These are phyloP conservation scores for Sinella curviseta DNA, from an alignment of 1,140 invertebrate species.

Conservation along the genomic window DNA sequence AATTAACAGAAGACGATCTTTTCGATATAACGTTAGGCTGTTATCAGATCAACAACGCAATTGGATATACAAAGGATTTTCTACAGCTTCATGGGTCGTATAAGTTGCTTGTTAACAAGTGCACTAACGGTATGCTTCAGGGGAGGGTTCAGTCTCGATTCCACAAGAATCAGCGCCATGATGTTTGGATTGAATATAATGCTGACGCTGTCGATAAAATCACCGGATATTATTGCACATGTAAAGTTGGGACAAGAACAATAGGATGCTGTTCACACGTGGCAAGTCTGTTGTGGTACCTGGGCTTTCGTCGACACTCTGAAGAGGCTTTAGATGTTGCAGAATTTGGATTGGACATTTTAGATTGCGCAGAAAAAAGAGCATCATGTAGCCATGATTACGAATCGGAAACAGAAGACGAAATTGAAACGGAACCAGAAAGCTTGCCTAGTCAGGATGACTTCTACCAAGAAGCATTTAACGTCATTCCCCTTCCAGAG, in stretches of 20 bases:
- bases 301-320: constrained; percentile 27
- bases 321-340: background rate
- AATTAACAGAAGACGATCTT: too few species aligned
- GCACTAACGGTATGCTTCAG: background rate
- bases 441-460: too few species aligned
- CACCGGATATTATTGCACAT: constrained; percentile 36
- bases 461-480: too few species aligned
- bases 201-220: background rate
- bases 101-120: background rate
- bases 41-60: too few species aligned
- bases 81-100: background rate
- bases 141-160: background rate
- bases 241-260: constrained; percentile 32
- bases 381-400: too few species aligned
- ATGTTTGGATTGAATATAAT: background rate
- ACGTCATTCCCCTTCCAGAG: too few species aligned
- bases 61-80: background rate
- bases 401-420: background rate
- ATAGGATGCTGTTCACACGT: constrained; percentile 37
- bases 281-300: constrained; percentile 27
- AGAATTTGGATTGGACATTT: background rate
- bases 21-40: too few species aligned
- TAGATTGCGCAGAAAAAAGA: background rate
- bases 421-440: background rate
- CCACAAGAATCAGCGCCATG: background rate